Evolutionary conservation across 2,888 invertebrate species (phyloP), one percentile per base, ranked within the genome.

Genomic region (Pseudolycoriella hygida): DNA sequence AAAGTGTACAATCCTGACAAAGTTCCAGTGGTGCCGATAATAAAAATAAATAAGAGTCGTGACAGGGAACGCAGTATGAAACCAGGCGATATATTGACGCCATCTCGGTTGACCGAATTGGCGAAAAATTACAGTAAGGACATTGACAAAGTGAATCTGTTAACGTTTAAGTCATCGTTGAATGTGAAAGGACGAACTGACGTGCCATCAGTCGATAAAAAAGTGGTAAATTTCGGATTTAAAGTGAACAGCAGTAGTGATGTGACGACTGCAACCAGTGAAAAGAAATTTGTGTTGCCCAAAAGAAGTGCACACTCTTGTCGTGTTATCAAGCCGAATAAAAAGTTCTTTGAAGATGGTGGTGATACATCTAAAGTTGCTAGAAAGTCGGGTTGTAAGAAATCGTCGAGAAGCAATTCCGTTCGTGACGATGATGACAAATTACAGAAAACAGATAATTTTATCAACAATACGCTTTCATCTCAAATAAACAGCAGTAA

Each of bases 301-400:
- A 73, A 79, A 41, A 73, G 84, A 54, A 88, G 87, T 68, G 81
- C 76, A 14, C 81, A 87, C 60, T 88, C 88, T 38, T 86, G 86
- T 4, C 72, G 89, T 52, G 82, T 86, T 39, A 88, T 88, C 45
- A 89, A 85, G 60, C 88, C 89, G 37, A 88, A 86, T 57, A 89
- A 87, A 64, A 74, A 81, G 52, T 83, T 88, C 56, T 73, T 85
- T 46, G 82, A 82, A 57, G 74, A 74, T 48, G 15, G 25, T 38
- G n/a, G 3, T 34, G 34, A 34, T 4, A 5, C n/a, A 5, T 34
- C 34, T 4, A 14, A 34, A 34, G 11, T 10, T 12, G 5, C 10
- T 39, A 14, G 17, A 17, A 39, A 39, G 15, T 14, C 39, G 17
- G 17, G 17, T 17, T 17, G 14, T 5, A 39, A 17, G 4, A 17